Evolutionary conservation across 1,140 invertebrate genomes (phyloP), one percentile per base, ranked within the genome.

Genomic region (Aphaenogaster ashmeadi): DNA sequence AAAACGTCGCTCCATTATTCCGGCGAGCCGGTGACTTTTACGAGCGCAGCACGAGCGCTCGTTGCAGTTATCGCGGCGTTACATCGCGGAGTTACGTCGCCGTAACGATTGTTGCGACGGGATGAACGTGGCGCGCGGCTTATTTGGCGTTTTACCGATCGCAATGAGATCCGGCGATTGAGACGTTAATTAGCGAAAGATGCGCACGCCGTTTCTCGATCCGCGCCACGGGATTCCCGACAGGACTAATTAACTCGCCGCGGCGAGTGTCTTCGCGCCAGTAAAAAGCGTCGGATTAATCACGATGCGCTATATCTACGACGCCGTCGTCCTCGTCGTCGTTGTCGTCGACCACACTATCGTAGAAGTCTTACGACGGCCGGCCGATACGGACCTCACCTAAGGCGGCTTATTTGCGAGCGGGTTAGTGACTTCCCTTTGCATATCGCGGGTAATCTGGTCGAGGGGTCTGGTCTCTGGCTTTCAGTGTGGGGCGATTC

Each of bases 151-250:
- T 87, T 33, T 36, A 11, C 38, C 36, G 87, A 90, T 91, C 50
- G 77, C 86, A 77, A 86, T 74, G 77, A 33, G 62, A 88, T 81
- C 77, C 74, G n/a, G 27, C 86, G 90, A 91, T 91, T 91, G 87
- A 91, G 87, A 91, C 85, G 80, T 91, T 86, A 91, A 91, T 91
- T 91, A 89, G 90, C 89, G 72, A 85, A 89, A 84, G 79, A 87
- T 87, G 21, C 41, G 67, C 60, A 50, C 52, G 33, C 15, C 77
- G 50, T 85, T 69, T 75, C 54, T 72, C 41, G 67, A 74, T 54
- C 38, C 62, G 38, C 71, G 56, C 27, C 7, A 38, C 47, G 38
- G 56, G 84, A 86, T 56, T 71, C 58, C 41, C 50, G 52, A 38
- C 52, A 66, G 27, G 11, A 50, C 83, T 90, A 89, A 90, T 91